Evolutionary conservation across 2,113 vertebrate genomes (phyloP).

Genomic region (Sitta europaea): DNA sequence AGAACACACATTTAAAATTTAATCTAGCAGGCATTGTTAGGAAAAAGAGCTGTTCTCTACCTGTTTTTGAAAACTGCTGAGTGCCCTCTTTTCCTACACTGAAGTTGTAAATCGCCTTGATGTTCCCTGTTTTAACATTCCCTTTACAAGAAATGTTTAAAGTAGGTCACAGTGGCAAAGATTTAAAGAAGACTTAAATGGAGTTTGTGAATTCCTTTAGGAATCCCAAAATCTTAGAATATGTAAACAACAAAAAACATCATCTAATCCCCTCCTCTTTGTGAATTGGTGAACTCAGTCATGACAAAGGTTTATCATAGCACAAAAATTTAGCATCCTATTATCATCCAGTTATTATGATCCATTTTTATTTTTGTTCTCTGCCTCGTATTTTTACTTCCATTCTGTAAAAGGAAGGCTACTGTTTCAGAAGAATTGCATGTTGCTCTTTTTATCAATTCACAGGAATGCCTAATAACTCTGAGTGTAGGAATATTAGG

Average conservation of each 20-base stretch:
- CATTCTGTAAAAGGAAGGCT: background rate
- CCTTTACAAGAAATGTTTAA: background rate
- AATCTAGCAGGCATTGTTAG: background rate
- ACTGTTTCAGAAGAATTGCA: background rate
- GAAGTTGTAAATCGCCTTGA: background rate
- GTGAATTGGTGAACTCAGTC: background rate
- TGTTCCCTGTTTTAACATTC: background rate
- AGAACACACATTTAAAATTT: background rate
- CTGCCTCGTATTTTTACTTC: background rate
- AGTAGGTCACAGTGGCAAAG: background rate
- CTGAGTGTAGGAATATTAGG: background rate
- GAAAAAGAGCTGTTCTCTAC: background rate
- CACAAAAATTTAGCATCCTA: background rate
- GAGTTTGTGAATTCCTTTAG: background rate
- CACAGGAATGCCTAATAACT: background rate
- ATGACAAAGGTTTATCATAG: background rate
- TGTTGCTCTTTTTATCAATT: background rate
- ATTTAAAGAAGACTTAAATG: constrained; percentile 5
- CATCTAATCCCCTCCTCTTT: background rate
- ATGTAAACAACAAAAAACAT: background rate
- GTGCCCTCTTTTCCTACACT: background rate
- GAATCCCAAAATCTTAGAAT: background rate
- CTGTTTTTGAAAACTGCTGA: constrained; percentile 5
- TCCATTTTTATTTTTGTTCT: background rate
- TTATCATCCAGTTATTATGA: background rate